Conservation (phyloP, 1,140 invertebrate species). For the Drosophila baimaii region DNA sequence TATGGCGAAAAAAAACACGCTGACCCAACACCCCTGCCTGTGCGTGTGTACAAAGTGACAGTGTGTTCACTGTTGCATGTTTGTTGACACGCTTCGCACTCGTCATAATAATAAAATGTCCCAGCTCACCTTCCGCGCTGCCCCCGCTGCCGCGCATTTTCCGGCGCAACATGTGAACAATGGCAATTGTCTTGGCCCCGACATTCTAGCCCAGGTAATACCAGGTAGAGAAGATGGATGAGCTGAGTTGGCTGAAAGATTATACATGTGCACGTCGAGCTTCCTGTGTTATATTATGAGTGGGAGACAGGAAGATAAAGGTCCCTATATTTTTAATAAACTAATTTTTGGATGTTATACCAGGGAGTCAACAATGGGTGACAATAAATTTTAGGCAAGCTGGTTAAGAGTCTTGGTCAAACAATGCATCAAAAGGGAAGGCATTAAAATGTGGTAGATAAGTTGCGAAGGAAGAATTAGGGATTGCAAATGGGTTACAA, state of each 20-base stretch:
- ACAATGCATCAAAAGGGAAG: neutral
- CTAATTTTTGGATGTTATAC: slow-evolving; percentile 5
- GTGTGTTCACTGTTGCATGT: slow-evolving; percentile 62
- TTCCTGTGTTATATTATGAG: slow-evolving; percentile 15
- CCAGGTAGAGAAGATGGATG: slow-evolving; percentile 37
- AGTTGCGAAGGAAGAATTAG: too few species aligned
- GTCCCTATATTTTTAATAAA: slow-evolving; percentile 4
- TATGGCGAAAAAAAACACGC: neutral
- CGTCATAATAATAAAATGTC: slow-evolving; percentile 72
- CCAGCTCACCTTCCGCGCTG: neutral
- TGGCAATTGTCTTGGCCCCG: slow-evolving; percentile 73
- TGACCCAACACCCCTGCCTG: neutral
- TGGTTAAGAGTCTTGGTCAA: neutral
- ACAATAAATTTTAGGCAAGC: neutral
- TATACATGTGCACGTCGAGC: slow-evolving; percentile 18
- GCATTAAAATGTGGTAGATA: neutral
- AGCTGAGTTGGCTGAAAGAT: slow-evolving; percentile 34
- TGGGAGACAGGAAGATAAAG: neutral
- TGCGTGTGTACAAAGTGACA: slow-evolving; percentile 17
- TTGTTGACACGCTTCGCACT: slow-evolving; percentile 70
- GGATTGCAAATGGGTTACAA: too few species aligned
- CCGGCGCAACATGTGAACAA: slow-evolving; percentile 56
- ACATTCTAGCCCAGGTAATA: slow-evolving; percentile 44
- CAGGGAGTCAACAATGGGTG: neutral
- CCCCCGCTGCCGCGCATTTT: neutral